phyloP scores from a whole-genome alignment of 2,888 invertebrate species.

The Pseudoips prasinana region DNA sequence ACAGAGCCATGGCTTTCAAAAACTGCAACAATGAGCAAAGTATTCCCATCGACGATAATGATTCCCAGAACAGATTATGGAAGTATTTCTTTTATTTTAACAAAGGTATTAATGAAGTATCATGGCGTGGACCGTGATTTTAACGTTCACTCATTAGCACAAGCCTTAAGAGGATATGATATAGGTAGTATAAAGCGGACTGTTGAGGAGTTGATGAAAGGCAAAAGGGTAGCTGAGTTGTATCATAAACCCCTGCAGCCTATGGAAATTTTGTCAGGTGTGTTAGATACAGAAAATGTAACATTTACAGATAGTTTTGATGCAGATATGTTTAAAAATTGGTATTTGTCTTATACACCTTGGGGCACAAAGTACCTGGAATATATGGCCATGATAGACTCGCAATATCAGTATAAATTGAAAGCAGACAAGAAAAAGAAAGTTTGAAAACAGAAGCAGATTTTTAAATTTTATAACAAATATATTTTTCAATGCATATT shows the following conservation, averaged over 20 bases:
- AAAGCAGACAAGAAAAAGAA: conserved; percentile 61
- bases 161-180: conserved; percentile 77
- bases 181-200: conserved; percentile 70
- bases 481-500: neutral
- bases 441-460: neutral
- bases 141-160: conserved; percentile 81
- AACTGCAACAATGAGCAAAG: conserved; percentile 68
- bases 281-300: conserved; percentile 53
- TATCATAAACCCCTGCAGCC: conserved; percentile 75
- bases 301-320: conserved; percentile 64
- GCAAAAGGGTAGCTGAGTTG: conserved; percentile 76
- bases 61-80: conserved; percentile 83
- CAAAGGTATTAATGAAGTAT: conserved; percentile 80
- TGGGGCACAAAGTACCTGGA: conserved; percentile 55
- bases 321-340: conserved; percentile 68
- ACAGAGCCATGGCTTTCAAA: conserved; percentile 85
- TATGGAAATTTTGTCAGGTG: conserved; percentile 71
- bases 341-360: conserved; percentile 67
- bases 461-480: too few relatives aligned
- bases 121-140: conserved; percentile 82
- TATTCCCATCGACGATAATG: conserved; percentile 81
- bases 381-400: conserved; percentile 55
- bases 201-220: conserved; percentile 63
- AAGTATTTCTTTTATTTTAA: conserved; percentile 79
- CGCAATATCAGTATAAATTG: conserved; percentile 52